Percentiles rank a stretch among this genome's conserved stretches.
phyloP scores from a whole-genome alignment of 2,888 invertebrate genomes.

The Dichetophora obliterata region DNA sequence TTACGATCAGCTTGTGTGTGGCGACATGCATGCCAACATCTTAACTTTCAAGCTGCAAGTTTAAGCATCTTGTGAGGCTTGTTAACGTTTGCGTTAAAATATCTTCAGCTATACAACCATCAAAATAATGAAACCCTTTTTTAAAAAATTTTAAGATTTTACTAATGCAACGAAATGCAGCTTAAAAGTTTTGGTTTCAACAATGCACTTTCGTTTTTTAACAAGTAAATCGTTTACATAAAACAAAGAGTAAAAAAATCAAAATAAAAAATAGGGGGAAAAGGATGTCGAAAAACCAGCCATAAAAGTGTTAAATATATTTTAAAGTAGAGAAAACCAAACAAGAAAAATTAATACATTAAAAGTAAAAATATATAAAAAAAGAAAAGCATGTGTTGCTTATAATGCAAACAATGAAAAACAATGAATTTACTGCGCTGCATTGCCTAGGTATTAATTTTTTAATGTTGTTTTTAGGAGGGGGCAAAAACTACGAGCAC shows the following conservation, averaged over 20 bases:
- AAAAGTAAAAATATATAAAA: neutral
- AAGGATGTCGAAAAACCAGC: neutral
- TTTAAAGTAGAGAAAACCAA: neutral
- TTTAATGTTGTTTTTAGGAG: neutral
- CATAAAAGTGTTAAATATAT: conserved; percentile 5
- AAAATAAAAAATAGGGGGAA: neutral
- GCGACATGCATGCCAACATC: neutral
- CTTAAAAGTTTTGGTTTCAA: neutral
- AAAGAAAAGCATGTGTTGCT: neutral
- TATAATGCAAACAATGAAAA: conserved; percentile 5
- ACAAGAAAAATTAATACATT: neutral
- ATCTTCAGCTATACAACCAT: too few species aligned
- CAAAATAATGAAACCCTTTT: too few species aligned
- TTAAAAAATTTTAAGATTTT: neutral
- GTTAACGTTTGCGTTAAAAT: neutral
- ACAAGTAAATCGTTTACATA: neutral
- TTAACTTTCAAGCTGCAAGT: neutral
- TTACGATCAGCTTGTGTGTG: conserved; percentile 26
- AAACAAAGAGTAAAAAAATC: neutral
- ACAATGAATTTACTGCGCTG: conserved; percentile 14
- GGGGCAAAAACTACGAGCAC: neutral
- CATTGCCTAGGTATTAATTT: neutral
- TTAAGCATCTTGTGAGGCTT: neutral
- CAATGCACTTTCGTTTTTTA: conserved; percentile 12
- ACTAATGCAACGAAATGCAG: conserved; percentile 14